Base-by-base conservation (phyloP, 2,113 vertebrate species). In the Elgaria multicarinata region DNA sequence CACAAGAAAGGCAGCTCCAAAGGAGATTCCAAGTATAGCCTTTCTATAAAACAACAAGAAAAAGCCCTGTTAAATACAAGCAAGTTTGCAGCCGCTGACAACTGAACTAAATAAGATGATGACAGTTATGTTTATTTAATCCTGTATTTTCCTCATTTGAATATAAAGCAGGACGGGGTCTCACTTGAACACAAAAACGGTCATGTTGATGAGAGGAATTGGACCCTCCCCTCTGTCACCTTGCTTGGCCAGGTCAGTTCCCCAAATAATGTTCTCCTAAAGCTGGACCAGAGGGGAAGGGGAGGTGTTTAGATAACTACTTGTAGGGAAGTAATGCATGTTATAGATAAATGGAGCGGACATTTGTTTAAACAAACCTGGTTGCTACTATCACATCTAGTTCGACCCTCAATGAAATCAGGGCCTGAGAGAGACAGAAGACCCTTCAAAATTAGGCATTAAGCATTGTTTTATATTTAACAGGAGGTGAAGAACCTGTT, bases 1-100 rank as follows among this genome's bases (percentile, higher is more conserved):
- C n/a, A 98, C 94, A 81, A 99, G 96, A 94, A 99, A 99, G 0
- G 98, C 98, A 89, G 97, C 96, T 84, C 99, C 99, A 87, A 99
- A 99, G 53, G 99, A 99, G 93, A 99, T 97, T 88, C 98, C 98
- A 79, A 99, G 97, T 89, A 98, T 58, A 87, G 98, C 94, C 0
- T 98, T 99, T 95, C 99, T 99, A 86, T 86, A 94, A 91, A 90
- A 97, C 89, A 94, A 18, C 79, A 94, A 79, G 72, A 24, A 44
- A 86, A 92, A 87, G 3, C 82, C 74, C 22, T 91, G 81, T 81
- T 93, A 91, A 86, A 79, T 4, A 42, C 12, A 33, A 4, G 26
- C 10, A 53, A 6, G 1, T 18, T n/a, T n/a, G 58, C 71, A 44
- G 7, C 2, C 67, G 74, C 20, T 28, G 14, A n/a, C 22, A 13